phyloP scores from a whole-genome alignment of 2,797 vertebrate genomes.

The Melopsittacus undulatus region DNA sequence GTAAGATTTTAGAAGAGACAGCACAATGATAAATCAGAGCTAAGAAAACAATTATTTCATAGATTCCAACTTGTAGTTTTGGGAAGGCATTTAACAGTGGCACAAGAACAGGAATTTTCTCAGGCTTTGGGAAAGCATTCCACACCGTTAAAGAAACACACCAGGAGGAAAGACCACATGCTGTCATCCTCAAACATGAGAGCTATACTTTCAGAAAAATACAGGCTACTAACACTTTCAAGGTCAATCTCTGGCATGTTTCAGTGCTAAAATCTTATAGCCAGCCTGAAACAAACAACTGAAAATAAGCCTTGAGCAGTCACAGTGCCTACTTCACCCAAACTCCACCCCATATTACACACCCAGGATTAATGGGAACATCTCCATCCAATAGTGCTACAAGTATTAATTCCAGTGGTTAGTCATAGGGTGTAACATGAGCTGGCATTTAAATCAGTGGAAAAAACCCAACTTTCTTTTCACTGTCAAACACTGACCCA shows the following conservation, averaged over 20 bases:
- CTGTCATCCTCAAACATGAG: not conserved
- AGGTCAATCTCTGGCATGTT: not conserved
- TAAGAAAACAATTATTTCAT: not conserved
- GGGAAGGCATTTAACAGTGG: not conserved
- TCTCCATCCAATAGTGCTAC: not conserved
- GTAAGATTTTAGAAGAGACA: not conserved
- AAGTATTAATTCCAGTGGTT: not conserved
- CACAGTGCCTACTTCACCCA: not conserved
- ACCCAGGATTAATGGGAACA: not conserved
- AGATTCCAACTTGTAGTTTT: not conserved
- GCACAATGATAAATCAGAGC: not conserved
- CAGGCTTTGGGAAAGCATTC: not conserved
- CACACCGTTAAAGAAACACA: not conserved
- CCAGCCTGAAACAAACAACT: not conserved
- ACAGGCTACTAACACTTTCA: not conserved
- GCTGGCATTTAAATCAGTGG: not conserved
- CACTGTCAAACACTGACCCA: not conserved
- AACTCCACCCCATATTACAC: not conserved
- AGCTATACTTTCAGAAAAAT: not conserved
- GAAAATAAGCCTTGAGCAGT: not conserved
- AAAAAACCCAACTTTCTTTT: not conserved
- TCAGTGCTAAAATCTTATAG: not conserved
- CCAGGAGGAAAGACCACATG: not conserved
- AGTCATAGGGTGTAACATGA: slow-evolving; percentile 7
- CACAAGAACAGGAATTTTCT: not conserved